A percentile compares a stretch with the other conserved stretches of the same genome.
These are phyloP conservation scores for Leptosomus discolor DNA, from an alignment of 2,113 vertebrate genomes.

Conservation along the genomic window DNA sequence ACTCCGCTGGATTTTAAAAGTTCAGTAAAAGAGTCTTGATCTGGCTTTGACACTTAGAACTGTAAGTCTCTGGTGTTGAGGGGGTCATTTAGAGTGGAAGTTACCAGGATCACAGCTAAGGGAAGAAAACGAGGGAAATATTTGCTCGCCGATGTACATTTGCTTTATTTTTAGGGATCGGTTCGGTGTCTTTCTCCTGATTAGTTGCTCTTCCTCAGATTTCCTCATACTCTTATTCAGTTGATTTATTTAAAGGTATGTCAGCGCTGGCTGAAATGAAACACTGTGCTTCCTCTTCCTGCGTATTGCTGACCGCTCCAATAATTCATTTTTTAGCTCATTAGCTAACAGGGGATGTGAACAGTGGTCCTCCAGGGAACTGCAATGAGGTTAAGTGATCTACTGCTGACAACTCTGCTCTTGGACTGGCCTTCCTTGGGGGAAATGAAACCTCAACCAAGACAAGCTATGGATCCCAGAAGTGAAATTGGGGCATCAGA, in stretches of 20 bases:
- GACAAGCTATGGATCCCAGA: constrained; percentile 36
- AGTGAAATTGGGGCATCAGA: not conserved
- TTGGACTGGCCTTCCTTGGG: constrained; percentile 76
- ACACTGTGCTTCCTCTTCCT: constrained; percentile 63
- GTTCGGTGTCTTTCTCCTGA: not conserved
- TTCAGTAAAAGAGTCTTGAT: not conserved
- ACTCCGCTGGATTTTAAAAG: not conserved
- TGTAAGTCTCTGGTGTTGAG: not conserved
- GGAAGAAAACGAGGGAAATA: not conserved
- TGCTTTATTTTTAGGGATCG: constrained; percentile 21
- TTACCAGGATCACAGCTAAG: not conserved
- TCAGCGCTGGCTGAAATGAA: constrained; percentile 63
- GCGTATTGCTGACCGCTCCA: constrained; percentile 68
- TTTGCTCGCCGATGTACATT: not conserved
- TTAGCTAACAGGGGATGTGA: constrained; percentile 77
- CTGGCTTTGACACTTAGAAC: not conserved
- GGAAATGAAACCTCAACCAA: constrained; percentile 11
- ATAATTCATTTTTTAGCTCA: constrained; percentile 84
- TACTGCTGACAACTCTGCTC: constrained; percentile 72
- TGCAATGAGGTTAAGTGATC: constrained; percentile 67
- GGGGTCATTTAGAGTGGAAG: not conserved
- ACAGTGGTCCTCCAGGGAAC: constrained; percentile 68
- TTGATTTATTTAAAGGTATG: constrained; percentile 79
- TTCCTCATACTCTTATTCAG: not conserved
- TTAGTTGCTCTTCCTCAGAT: constrained; percentile 22